Evolutionary conservation across 2,113 vertebrate genomes (phyloP).

Genomic region (Lophura nycthemera): DNA sequence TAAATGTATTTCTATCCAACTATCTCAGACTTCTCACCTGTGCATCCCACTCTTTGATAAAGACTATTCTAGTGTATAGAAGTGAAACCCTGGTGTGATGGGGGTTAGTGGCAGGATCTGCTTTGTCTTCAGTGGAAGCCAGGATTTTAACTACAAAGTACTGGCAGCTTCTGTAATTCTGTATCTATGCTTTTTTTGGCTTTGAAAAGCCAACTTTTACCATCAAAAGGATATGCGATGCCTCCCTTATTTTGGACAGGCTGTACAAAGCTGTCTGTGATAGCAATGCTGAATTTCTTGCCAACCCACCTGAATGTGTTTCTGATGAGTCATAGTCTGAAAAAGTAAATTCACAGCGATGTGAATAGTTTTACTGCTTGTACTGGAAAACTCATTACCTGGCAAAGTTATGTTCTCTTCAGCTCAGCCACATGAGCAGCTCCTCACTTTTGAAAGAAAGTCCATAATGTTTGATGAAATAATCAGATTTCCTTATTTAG

Average conservation of each 20-base stretch:
- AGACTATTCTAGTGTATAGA: neutral
- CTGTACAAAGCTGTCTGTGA: neutral
- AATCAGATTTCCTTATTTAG: neutral
- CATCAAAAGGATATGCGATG: neutral
- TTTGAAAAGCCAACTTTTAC: neutral
- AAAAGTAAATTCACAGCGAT: neutral
- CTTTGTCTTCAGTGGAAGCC: neutral
- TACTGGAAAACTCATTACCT: neutral
- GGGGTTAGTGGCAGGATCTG: neutral
- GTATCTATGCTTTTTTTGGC: neutral
- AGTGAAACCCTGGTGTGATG: neutral
- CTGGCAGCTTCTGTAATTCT: neutral
- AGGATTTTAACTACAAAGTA: neutral
- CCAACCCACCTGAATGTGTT: neutral
- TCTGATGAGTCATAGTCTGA: neutral
- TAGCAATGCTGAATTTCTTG: neutral
- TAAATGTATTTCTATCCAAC: neutral
- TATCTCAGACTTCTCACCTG: neutral
- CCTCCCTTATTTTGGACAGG: fast-evolving
- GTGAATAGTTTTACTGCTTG: neutral
- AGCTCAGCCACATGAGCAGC: neutral
- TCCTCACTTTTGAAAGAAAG: neutral
- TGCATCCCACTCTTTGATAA: neutral
- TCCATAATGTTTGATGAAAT: neutral
- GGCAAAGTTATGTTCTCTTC: neutral